phyloP scores from a whole-genome alignment of 2,797 vertebrate genomes.

The Diceros bicornis region DNA sequence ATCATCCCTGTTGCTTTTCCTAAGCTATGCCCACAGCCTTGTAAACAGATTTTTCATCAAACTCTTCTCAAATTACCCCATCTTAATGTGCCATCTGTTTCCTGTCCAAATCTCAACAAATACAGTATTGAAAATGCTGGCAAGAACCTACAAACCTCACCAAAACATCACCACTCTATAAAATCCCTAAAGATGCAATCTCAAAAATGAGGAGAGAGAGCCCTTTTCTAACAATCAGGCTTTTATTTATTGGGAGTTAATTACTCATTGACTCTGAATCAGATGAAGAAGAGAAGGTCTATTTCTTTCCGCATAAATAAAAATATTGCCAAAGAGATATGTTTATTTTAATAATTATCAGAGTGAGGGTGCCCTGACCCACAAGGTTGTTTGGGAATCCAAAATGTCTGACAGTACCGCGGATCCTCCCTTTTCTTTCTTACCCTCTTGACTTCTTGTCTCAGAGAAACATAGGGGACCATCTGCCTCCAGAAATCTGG shows the following conservation, averaged over 20 bases:
- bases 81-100: conserved; percentile 66
- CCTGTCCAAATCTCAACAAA: conserved; percentile 57
- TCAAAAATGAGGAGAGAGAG: background rate
- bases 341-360: background rate
- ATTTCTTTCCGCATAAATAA: background rate
- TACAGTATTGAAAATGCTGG: conserved; percentile 57
- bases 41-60: background rate
- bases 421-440: background rate
- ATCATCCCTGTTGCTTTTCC: background rate
- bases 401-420: background rate
- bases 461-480: background rate
- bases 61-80: background rate
- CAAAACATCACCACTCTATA: conserved; percentile 28
- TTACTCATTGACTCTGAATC: conserved; percentile 1
- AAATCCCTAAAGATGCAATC: conserved; percentile 42
- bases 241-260: background rate
- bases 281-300: background rate
- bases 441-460: background rate
- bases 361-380: background rate
- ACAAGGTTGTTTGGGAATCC: background rate
- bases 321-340: background rate
- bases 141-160: conserved; percentile 46
- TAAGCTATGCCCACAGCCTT: background rate
- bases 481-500: background rate
- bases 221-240: background rate